A percentile compares a stretch with the other conserved stretches of the same genome.
Evolutionary conservation across 1,140 invertebrate species (phyloP).

Genomic region (Eupeodes corollae): DNA sequence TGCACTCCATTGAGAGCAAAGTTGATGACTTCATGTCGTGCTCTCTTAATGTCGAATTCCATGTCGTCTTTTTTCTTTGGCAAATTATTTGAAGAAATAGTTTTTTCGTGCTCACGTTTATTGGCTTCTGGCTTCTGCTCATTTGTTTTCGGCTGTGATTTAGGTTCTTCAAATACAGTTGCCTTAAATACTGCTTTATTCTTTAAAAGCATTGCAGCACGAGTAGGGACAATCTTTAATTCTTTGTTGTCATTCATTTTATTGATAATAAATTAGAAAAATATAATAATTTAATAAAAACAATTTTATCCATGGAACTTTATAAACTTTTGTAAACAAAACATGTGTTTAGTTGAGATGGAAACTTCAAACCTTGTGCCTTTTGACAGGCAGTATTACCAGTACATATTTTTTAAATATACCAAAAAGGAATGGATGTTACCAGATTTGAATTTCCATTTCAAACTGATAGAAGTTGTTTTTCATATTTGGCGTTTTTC

Average conservation of each 20-base stretch:
- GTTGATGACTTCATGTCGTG: constrained; percentile 50
- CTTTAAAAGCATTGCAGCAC: constrained; percentile 21
- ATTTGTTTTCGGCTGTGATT: constrained; percentile 14
- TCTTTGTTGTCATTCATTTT: constrained; percentile 6
- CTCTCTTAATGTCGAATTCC: constrained; percentile 45
- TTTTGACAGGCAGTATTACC: too few species aligned
- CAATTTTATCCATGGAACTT: too few species aligned
- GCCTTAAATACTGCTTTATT: constrained; percentile 24
- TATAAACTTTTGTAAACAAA: too few species aligned
- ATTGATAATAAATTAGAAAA: too few species aligned
- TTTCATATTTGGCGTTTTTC: too few species aligned
- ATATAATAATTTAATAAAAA: too few species aligned
- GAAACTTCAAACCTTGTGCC: too few species aligned
- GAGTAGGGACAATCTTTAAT: constrained; percentile 26
- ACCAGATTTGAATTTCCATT: too few species aligned
- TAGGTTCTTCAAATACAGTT: constrained; percentile 29
- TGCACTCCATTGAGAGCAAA: constrained; percentile 51
- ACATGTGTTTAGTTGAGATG: too few species aligned
- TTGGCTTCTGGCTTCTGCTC: background rate
- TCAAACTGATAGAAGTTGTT: too few species aligned
- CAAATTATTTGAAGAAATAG: constrained; percentile 4
- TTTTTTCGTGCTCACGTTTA: background rate
- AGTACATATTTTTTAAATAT: too few species aligned
- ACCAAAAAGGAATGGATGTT: too few species aligned
- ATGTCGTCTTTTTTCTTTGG: constrained; percentile 4